A percentile compares a stretch with the other conserved stretches of the same genome.
Conservation (phyloP, 2,797 vertebrate species). For the Poeciliopsis turneri region DNA sequence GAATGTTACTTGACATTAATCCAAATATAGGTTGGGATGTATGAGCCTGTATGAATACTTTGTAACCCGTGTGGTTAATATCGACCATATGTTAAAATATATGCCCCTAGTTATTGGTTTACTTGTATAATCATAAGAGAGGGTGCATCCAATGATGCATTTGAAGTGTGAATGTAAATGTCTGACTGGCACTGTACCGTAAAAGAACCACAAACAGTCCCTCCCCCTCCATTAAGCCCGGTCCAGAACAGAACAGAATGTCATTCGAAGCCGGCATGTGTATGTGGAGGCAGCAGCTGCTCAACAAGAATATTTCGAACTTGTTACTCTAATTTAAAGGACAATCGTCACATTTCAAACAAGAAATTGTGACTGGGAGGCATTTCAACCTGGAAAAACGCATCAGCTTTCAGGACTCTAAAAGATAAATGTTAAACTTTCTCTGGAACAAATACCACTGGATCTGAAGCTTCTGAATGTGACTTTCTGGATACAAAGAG, state of each 20-base stretch:
- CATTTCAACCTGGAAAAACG: slow-evolving; percentile 7
- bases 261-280: slow-evolving; percentile 68
- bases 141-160: neutral
- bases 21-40: neutral
- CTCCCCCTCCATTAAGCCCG: slow-evolving; percentile 49
- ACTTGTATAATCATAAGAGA: neutral
- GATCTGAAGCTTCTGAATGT: slow-evolving; percentile 25
- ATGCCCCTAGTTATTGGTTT: neutral
- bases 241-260: slow-evolving; percentile 68
- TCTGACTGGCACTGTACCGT: slow-evolving; percentile 1
- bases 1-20: neutral
- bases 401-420: slow-evolving; percentile 16
- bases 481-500: slow-evolving; percentile 16
- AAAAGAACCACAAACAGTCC: slow-evolving; percentile 47
- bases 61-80: neutral
- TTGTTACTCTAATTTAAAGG: slow-evolving; percentile 44
- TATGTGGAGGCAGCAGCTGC: slow-evolving; percentile 68
- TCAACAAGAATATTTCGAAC: slow-evolving; percentile 55
- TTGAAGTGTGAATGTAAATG: neutral
- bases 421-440: slow-evolving; percentile 24
- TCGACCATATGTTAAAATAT: neutral
- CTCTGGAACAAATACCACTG: slow-evolving; percentile 28
- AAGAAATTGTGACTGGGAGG: slow-evolving; percentile 16
- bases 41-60: neutral
- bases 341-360: slow-evolving; percentile 31